phyloP scores from a whole-genome alignment of 2,888 invertebrate species.

The Sceliomorpha sp. region DNA sequence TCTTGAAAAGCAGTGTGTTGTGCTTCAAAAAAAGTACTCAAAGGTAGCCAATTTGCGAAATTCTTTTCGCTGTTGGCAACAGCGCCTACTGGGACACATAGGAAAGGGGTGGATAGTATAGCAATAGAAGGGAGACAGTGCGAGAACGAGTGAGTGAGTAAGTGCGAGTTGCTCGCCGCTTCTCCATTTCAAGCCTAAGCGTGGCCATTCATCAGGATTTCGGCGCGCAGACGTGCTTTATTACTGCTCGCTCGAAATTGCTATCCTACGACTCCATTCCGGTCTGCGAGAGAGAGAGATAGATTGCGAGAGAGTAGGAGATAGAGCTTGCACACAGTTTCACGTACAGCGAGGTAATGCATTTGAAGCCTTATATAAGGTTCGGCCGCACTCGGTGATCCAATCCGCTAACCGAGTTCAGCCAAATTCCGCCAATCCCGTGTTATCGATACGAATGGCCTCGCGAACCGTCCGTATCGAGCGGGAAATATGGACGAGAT shows the following conservation, averaged over 20 bases:
- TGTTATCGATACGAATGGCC: conserved; percentile 59
- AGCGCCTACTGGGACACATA: conserved; percentile 33
- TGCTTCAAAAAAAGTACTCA: no score
- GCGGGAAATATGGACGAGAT: conserved; percentile 48
- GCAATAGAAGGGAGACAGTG: conserved; percentile 50
- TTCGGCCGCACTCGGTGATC: conserved; percentile 67
- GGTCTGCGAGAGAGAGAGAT: conserved; percentile 51
- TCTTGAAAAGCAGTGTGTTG: no score
- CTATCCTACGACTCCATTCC: conserved; percentile 81
- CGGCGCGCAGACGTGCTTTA: conserved; percentile 80
- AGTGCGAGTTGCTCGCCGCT: conserved; percentile 78
- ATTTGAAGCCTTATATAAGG: conserved; percentile 76
- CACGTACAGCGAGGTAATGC: conserved; percentile 70
- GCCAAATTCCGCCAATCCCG: conserved; percentile 64
- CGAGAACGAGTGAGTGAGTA: conserved; percentile 67
- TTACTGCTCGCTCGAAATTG: conserved; percentile 80
- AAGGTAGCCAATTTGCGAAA: conserved; percentile 35
- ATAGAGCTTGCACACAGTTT: conserved; percentile 47
- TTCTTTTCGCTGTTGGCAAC: conserved; percentile 43
- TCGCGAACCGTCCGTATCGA: conserved; percentile 50
- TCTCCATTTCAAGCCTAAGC: conserved; percentile 81
- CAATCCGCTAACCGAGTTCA: conserved; percentile 72
- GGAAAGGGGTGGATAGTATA: conserved; percentile 40
- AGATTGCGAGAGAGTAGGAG: conserved; percentile 35
- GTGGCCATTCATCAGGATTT: conserved; percentile 79